Evolutionary conservation across 2,888 invertebrate genomes (phyloP).

Genomic region (Drosophila meridionalis): DNA sequence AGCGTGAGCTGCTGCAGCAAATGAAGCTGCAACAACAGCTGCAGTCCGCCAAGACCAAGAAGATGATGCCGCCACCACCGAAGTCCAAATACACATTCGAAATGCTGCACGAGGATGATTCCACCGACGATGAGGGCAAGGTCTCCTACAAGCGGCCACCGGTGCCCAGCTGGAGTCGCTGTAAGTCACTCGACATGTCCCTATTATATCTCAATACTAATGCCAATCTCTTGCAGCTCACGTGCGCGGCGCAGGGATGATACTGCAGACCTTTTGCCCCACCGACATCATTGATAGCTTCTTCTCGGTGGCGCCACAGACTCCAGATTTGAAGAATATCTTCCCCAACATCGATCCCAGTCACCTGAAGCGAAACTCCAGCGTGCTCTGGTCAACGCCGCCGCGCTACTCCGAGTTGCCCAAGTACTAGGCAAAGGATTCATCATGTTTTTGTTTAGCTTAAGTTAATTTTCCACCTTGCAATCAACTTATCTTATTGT

Average conservation of each 20-base stretch:
- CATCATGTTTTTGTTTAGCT: background rate
- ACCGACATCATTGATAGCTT: slow-evolving; percentile 86
- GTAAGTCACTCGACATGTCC: slow-evolving; percentile 73
- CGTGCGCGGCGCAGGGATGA: slow-evolving; percentile 85
- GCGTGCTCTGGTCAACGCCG: slow-evolving; percentile 91
- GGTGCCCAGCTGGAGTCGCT: slow-evolving; percentile 85
- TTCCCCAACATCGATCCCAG: slow-evolving; percentile 89
- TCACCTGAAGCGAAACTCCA: slow-evolving; percentile 89
- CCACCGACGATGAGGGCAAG: slow-evolving; percentile 85
- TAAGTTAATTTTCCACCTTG: slow-evolving; percentile 12
- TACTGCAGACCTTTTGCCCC: slow-evolving; percentile 85
- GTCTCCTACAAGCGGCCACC: slow-evolving; percentile 77
- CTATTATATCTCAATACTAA: background rate
- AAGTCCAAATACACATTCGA: slow-evolving; percentile 83
- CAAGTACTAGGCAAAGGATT: slow-evolving; percentile 74
- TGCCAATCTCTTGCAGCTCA: slow-evolving; percentile 66
- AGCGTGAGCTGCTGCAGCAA: slow-evolving; percentile 77
- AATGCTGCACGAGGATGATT: slow-evolving; percentile 85
- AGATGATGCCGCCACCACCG: slow-evolving; percentile 76
- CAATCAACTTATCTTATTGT: slow-evolving; percentile 26
- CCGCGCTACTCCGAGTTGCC: slow-evolving; percentile 87
- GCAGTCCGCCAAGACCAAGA: slow-evolving; percentile 54
- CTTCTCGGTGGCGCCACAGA: slow-evolving; percentile 87
- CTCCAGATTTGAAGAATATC: slow-evolving; percentile 88
- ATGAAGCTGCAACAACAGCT: slow-evolving; percentile 77